phyloP scores from a whole-genome alignment of 2,888 invertebrate species.

The Meteorus colon region DNA sequence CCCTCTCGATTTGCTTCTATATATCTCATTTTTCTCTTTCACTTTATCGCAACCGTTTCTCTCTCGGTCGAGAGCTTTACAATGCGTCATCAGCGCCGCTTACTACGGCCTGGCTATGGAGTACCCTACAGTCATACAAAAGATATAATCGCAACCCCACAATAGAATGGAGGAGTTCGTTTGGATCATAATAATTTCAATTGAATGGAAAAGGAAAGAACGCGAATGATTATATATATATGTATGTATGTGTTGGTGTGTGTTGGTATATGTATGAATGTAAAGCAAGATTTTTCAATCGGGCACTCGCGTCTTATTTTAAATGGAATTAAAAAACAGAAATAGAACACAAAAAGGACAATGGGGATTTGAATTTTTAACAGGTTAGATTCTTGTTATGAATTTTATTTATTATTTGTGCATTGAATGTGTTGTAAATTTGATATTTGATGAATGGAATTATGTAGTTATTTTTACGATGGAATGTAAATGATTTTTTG shows the following conservation, averaged over 20 bases:
- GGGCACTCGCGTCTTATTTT: not conserved
- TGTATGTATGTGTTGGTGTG: not conserved
- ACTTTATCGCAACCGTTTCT: constrained; percentile 44
- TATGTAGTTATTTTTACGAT: too few relatives aligned
- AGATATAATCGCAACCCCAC: constrained; percentile 73
- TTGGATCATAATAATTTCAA: constrained; percentile 74
- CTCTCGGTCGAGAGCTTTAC: constrained; percentile 70
- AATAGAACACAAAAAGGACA: not conserved
- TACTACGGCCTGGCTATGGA: constrained; percentile 61
- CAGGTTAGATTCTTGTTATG: too few relatives aligned
- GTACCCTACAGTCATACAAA: constrained; percentile 71
- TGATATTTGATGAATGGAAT: too few relatives aligned
- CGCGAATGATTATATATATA: constrained; percentile 24
- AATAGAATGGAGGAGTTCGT: constrained; percentile 72
- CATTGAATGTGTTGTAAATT: too few relatives aligned
- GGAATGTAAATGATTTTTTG: too few relatives aligned
- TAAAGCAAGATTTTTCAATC: not conserved
- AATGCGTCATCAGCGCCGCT: constrained; percentile 73
- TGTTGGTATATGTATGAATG: not conserved
- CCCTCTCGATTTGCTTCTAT: constrained; percentile 11
- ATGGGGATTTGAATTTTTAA: too few relatives aligned
- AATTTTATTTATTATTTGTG: too few relatives aligned
- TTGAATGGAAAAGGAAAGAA: constrained; percentile 61
- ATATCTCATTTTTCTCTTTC: constrained; percentile 26
- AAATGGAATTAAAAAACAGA: not conserved